Conservation (phyloP, 2,113 vertebrate species). For the Alligator sinensis region DNA sequence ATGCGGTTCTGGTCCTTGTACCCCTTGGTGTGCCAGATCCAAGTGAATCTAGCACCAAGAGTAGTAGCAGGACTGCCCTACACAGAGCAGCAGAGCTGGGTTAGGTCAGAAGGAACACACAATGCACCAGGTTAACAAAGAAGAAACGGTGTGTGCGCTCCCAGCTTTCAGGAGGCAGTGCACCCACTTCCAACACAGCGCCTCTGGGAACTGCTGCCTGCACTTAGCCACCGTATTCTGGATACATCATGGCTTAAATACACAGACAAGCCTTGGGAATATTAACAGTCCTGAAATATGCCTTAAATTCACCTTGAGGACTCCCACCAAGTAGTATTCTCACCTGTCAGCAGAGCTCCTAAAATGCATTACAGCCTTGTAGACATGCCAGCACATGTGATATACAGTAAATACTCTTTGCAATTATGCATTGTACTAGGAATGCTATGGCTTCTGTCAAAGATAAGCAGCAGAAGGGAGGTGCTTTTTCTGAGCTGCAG, state of each 20-base stretch:
- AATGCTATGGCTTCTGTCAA: not conserved
- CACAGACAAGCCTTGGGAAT: not conserved
- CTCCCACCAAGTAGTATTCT: not conserved
- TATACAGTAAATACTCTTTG: not conserved
- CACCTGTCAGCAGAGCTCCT: not conserved
- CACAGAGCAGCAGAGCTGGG: accelerated
- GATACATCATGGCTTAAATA: not conserved
- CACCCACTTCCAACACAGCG: not conserved
- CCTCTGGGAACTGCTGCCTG: not conserved
- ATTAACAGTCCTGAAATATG: not conserved
- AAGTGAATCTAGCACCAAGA: not conserved
- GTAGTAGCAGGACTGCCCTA: not conserved
- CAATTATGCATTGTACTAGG: not conserved
- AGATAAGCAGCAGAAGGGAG: not conserved
- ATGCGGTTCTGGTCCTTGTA: not conserved
- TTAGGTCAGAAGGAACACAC: not conserved
- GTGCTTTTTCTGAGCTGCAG: not conserved
- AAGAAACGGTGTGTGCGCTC: not conserved
- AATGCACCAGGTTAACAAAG: not conserved
- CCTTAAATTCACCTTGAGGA: not conserved
- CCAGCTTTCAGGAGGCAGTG: not conserved
- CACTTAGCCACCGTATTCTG: not conserved
- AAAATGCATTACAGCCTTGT: not conserved
- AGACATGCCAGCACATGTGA: too few relatives aligned
- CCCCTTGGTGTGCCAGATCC: accelerated